Evolutionary conservation across 2,888 invertebrate species (phyloP).

Genomic region (Hirtodrosophila histrioides): DNA sequence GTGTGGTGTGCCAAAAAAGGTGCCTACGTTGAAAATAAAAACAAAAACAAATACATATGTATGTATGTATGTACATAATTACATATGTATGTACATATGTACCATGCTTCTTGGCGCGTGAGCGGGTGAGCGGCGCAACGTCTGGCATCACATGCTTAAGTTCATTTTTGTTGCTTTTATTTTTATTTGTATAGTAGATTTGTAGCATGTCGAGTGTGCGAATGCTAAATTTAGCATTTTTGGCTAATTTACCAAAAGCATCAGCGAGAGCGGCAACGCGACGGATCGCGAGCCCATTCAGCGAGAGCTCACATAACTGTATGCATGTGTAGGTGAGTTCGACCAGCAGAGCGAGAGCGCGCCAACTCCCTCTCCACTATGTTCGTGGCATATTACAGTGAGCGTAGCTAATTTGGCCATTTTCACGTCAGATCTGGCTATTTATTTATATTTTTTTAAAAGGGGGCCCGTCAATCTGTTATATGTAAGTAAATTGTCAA

Average conservation of each 20-base stretch:
- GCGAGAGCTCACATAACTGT: constrained; percentile 1
- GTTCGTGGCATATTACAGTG: constrained; percentile 16
- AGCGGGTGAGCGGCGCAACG: constrained; percentile 26
- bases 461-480: too few relatives aligned
- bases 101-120: constrained; percentile 6
- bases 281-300: constrained; percentile 14
- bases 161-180: constrained; percentile 46
- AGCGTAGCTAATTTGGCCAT: too few relatives aligned
- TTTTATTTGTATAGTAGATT: constrained; percentile 21
- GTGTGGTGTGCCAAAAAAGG: constrained; percentile 49
- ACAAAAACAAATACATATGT: constrained; percentile 23
- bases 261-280: constrained; percentile 9
- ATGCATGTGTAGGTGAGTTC: not conserved
- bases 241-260: constrained; percentile 35
- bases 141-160: constrained; percentile 70
- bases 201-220: constrained; percentile 33
- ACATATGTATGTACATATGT: constrained; percentile 17
- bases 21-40: constrained; percentile 43
- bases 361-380: not conserved
- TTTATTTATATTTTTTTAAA: too few relatives aligned
- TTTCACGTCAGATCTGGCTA: too few relatives aligned
- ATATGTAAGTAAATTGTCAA: too few relatives aligned
- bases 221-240: constrained; percentile 65
- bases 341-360: not conserved
- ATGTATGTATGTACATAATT: constrained; percentile 8